These are phyloP conservation scores for Oscheius sp. DNA, from an alignment of 2,888 invertebrate species.

Conservation along the genomic window DNA sequence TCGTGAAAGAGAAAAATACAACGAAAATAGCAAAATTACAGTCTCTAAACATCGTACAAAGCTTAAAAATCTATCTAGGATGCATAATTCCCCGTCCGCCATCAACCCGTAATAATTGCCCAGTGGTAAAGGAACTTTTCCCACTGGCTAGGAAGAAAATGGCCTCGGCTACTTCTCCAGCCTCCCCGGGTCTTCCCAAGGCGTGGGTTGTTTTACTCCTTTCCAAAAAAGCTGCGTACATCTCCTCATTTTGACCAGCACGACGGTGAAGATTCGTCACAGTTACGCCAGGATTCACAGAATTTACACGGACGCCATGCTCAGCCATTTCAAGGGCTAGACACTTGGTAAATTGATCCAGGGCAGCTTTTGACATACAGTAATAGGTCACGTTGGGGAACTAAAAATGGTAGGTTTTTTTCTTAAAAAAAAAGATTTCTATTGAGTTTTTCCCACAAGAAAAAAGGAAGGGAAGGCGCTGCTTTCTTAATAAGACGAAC, in stretches of 20 bases:
- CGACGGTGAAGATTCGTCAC: slow-evolving; percentile 88
- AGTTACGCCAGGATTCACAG: slow-evolving; percentile 92
- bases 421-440: no score
- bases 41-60: not conserved
- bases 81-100: slow-evolving; percentile 80
- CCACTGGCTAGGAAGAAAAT: slow-evolving; percentile 92
- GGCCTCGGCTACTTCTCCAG: slow-evolving; percentile 79
- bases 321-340: slow-evolving; percentile 82
- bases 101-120: slow-evolving; percentile 88
- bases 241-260: slow-evolving; percentile 81
- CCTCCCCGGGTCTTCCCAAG: slow-evolving; percentile 75
- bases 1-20: not conserved
- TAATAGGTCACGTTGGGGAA: slow-evolving; percentile 91
- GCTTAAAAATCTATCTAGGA: slow-evolving; percentile 54
- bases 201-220: slow-evolving; percentile 89
- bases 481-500: no score
- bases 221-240: slow-evolving; percentile 81
- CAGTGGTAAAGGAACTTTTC: slow-evolving; percentile 88
- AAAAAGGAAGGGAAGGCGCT: no score
- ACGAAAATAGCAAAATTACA: not conserved
- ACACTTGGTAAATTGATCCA: slow-evolving; percentile 93
- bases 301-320: slow-evolving; percentile 84
- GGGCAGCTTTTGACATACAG: slow-evolving; percentile 87
- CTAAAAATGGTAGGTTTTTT: slow-evolving; percentile 57
- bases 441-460: no score